Conservation (phyloP, 2,113 vertebrate genomes). For the Ardeotis arabs region DNA sequence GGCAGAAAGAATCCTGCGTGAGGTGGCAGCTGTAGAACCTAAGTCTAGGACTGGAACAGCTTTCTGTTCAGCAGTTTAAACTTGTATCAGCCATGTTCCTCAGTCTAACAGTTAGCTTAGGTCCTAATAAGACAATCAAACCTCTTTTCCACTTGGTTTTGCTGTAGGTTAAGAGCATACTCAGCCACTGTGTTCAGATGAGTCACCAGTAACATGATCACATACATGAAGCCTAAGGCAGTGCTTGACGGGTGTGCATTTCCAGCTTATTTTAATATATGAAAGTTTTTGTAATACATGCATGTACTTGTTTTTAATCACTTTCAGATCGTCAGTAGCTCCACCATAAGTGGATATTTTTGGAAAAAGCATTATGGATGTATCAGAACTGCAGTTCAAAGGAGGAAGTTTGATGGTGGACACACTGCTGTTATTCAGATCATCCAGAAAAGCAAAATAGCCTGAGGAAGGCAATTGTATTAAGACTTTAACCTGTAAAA, state of each 20-base stretch:
- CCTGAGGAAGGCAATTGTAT: neutral
- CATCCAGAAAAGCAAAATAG: neutral
- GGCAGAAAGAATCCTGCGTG: neutral
- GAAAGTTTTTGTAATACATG: fast-evolving
- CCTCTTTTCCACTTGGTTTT: neutral
- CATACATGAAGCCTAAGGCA: neutral
- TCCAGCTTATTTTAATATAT: neutral
- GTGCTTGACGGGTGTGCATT: fast-evolving
- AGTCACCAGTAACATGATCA: neutral
- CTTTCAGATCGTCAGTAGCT: neutral
- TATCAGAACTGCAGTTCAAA: neutral
- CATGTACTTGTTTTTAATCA: neutral
- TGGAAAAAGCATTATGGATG: neutral
- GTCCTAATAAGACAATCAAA: neutral
- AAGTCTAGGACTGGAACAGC: neutral
- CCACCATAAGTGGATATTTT: neutral
- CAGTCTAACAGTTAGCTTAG: neutral
- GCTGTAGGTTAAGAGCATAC: neutral
- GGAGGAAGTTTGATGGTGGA: neutral
- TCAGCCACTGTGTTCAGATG: neutral
- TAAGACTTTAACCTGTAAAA: neutral
- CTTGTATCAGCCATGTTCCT: fast-evolving
- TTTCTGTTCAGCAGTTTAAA: neutral
- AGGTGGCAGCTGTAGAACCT: neutral
- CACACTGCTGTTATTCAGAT: neutral